Base-by-base conservation (phyloP, 2,888 invertebrate species). In the Tetranychus piercei region DNA sequence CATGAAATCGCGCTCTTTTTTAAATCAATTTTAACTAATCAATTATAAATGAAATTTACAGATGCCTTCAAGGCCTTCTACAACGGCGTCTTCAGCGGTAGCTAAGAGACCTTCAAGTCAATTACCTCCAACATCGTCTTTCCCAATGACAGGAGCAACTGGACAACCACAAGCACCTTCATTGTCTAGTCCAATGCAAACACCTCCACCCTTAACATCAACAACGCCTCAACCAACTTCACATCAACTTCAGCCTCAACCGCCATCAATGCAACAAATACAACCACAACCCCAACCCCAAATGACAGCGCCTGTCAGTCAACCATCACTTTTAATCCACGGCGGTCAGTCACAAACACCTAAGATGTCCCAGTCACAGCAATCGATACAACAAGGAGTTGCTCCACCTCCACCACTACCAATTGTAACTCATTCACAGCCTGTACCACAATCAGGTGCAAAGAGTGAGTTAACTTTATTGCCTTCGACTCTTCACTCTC, bases 131-230 rank as follows among this genome's bases (percentile, higher is more conserved):
- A 55, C 55, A 55, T 55, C 55, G 55, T 15, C 55, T 55, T 55
- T 55, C 15, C 55, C 55, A 55, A 55, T 55, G 55, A 15, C 55
- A 55, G 55, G 55, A 55, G 55, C 55, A 55, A 55, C 55, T 55
- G 55, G 55, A 55, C 55, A 55, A 9, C 15, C 55, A 15, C 55
- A 9, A 55, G 11, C 55, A 55, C 55, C 55, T 55, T 15, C 55
- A 55, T 15, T 55, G 15, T 9, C 55, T 15, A 55, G 15, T 15
- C 15, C 55, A 44, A 65, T 67, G 23, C 73, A 73, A 73, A 65
- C 79, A 72, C 79, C 79, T 15, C 76, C 77, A 8, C 76, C 77
- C 6, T 76, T 76, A 66, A 76, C 75, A 69, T 76, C 77, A 18
- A 67, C 73, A 65, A 45, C 75, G 20, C 78, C 78, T 72, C 76